Evolutionary conservation across 2,113 vertebrate species (phyloP).

Genomic region (Illadopsis cleaveri): DNA sequence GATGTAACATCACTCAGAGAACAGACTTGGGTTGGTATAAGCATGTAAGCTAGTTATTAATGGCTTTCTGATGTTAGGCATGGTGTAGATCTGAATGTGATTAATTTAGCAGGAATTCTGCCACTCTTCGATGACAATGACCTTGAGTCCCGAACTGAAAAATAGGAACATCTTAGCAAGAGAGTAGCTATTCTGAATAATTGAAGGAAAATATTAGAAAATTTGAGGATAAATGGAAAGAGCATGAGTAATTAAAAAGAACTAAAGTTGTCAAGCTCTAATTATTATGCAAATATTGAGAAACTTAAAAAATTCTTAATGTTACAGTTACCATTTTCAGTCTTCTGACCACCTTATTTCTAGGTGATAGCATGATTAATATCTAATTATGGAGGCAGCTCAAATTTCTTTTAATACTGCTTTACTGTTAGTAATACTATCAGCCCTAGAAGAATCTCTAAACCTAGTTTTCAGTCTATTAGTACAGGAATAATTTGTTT

Average conservation of each 20-base stretch:
- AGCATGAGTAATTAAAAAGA: not conserved
- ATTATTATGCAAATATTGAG: not conserved
- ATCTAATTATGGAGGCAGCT: not conserved
- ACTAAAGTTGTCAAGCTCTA: not conserved
- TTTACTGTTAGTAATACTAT: not conserved
- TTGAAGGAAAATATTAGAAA: not conserved
- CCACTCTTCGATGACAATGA: not conserved
- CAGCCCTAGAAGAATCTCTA: not conserved
- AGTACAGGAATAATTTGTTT: conserved; percentile 11
- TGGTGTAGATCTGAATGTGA: not conserved
- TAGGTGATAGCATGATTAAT: not conserved
- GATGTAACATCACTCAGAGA: not conserved
- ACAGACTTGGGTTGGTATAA: conserved; percentile 8
- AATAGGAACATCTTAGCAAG: not conserved
- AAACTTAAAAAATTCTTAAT: not conserved
- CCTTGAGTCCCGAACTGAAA: not conserved
- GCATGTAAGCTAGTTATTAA: conserved; percentile 29
- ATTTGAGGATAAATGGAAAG: not conserved
- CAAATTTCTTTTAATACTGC: not conserved
- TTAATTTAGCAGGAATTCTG: conserved; percentile 33
- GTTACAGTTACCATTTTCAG: not conserved
- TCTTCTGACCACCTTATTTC: not conserved
- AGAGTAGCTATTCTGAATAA: not conserved
- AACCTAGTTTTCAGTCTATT: not conserved
- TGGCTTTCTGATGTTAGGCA: conserved; percentile 26